A percentile compares a stretch with the other conserved stretches of the same genome.
phyloP scores from a whole-genome alignment of 2,797 vertebrate species.

The Sebastes nivosus region DNA sequence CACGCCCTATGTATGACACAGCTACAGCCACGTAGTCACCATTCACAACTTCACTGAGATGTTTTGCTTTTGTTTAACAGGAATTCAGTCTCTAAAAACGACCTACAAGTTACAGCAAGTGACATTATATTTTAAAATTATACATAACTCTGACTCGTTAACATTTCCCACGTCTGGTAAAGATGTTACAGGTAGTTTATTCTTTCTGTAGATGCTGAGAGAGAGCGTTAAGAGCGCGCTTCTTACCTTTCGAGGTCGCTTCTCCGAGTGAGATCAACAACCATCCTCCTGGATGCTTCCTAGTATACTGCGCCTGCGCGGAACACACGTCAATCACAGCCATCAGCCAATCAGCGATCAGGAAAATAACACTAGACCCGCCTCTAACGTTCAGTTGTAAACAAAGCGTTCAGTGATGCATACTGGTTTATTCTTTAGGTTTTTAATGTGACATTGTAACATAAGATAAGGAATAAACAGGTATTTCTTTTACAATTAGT shows the following conservation, averaged over 20 bases:
- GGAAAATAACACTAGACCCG: constrained; percentile 11
- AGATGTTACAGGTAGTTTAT: fast-evolving
- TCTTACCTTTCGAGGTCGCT: constrained; percentile 52
- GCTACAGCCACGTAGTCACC: not conserved
- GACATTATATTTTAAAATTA: fast-evolving
- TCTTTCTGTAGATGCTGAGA: not conserved
- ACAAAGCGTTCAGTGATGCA: constrained; percentile 18
- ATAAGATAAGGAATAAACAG: not conserved
- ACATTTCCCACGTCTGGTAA: fast-evolving
- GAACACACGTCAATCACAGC: fast-evolving
- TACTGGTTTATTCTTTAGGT: not conserved
- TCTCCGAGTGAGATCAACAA: constrained; percentile 2
- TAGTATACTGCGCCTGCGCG: constrained; percentile 48
- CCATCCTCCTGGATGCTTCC: constrained; percentile 34
- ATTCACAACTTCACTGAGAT: not conserved
- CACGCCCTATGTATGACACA: not conserved
- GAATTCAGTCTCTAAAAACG: not conserved
- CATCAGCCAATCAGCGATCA: constrained; percentile 51
- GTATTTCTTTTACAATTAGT: not conserved
- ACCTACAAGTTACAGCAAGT: not conserved
- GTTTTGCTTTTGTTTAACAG: not conserved
- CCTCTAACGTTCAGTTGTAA: constrained; percentile 34
- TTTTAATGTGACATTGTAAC: not conserved
- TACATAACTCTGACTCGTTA: not conserved
- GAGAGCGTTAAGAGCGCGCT: fast-evolving